phyloP scores from a whole-genome alignment of 1,140 invertebrate species.

The Pseudomyrmex concolor region DNA sequence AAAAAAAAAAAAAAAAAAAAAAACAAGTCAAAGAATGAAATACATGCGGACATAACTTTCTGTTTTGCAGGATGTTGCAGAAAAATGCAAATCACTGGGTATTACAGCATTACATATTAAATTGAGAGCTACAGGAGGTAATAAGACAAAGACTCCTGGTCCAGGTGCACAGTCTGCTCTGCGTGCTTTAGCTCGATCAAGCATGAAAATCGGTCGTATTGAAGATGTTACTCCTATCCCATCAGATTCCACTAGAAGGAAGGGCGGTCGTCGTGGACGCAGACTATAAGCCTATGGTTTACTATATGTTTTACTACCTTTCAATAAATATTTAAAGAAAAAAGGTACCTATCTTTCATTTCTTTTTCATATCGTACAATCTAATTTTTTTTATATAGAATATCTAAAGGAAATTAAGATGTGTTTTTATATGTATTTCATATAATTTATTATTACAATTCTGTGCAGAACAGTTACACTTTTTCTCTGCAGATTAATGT shows the following conservation, averaged over 20 bases:
- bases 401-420: no score
- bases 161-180: constrained; percentile 99
- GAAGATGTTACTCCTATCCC: constrained; percentile 99
- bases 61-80: constrained; percentile 95
- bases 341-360: neutral
- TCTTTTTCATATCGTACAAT: neutral
- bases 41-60: neutral
- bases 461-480: no score
- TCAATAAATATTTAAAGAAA: constrained; percentile 75
- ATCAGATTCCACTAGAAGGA: constrained; percentile 99
- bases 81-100: constrained; percentile 98
- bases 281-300: constrained; percentile 92
- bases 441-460: no score
- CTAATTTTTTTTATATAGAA: no score
- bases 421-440: no score
- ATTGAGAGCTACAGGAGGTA: constrained; percentile 98
- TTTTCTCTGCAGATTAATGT: no score
- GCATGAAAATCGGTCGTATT: constrained; percentile 99
- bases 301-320: constrained; percentile 72
- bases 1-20: no score
- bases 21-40: no score
- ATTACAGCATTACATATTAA: constrained; percentile 99
- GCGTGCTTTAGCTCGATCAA: constrained; percentile 98
- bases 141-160: constrained; percentile 98
- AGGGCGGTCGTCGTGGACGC: constrained; percentile 99